Evolutionary conservation across 2,888 invertebrate species (phyloP).

Genomic region (Leptura quadrifasciata): DNA sequence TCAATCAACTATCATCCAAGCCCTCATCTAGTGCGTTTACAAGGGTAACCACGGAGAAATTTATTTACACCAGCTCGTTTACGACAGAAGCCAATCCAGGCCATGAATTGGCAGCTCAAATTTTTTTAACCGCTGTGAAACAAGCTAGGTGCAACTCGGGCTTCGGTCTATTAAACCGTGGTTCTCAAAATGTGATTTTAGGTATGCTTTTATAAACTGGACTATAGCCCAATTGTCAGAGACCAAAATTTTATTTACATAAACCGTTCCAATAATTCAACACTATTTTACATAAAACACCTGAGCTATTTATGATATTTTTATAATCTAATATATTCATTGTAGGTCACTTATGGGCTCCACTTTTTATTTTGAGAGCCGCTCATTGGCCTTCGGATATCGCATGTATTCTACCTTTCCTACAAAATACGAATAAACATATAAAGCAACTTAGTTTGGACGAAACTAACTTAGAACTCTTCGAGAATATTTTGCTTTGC

Average conservation of each 20-base stretch:
- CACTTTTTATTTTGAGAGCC: conserved; percentile 77
- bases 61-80: conserved; percentile 28
- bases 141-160: conserved; percentile 76
- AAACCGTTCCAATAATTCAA: too few species aligned
- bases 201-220: conserved; percentile 47
- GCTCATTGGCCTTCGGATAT: conserved; percentile 77
- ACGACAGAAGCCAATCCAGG: conserved; percentile 64
- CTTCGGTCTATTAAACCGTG: conserved; percentile 74
- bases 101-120: conserved; percentile 78
- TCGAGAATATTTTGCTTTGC: conserved; percentile 70
- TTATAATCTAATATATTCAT: background rate
- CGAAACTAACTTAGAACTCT: conserved; percentile 62
- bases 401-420: conserved; percentile 67
- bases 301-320: background rate
- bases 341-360: conserved; percentile 76
- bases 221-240: too few species aligned
- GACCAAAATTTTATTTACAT: too few species aligned
- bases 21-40: conserved; percentile 12
- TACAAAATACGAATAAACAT: conserved; percentile 59
- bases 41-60: conserved; percentile 42
- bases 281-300: too few species aligned
- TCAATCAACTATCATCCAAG: conserved; percentile 40
- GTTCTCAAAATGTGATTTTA: conserved; percentile 77
- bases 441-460: conserved; percentile 64
- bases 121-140: conserved; percentile 77